These are phyloP conservation scores for Malurus cyaneus DNA, from an alignment of 2,113 vertebrate genomes.

Conservation along the genomic window DNA sequence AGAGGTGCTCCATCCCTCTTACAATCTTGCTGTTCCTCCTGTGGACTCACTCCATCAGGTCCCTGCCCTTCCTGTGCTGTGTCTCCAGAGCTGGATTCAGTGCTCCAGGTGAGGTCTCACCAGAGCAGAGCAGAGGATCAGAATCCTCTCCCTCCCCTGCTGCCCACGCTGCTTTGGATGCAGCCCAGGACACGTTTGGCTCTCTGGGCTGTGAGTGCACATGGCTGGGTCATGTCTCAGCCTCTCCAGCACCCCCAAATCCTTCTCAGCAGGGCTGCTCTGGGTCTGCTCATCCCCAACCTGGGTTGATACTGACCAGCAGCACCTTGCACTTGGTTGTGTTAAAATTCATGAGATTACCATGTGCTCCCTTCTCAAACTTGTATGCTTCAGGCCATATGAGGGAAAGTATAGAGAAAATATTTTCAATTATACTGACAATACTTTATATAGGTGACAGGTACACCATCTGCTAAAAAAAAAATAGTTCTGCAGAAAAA, in stretches of 20 bases:
- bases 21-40: not conserved
- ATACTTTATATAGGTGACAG: not conserved
- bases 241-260: not conserved
- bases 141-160: not conserved
- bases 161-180: fast-evolving
- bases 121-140: not conserved
- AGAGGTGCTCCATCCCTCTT: not conserved
- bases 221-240: not conserved
- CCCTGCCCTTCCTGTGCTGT: not conserved
- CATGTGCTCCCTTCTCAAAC: not conserved
- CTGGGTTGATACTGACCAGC: not conserved
- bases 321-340: not conserved
- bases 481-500: not conserved
- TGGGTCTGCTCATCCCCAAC: not conserved
- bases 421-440: not conserved
- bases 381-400: not conserved
- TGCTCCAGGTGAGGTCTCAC: not conserved
- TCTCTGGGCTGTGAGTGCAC: not conserved
- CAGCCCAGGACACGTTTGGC: fast-evolving
- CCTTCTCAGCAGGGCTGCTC: not conserved
- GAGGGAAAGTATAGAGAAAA: not conserved
- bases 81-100: not conserved
- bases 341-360: not conserved
- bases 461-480: not conserved
- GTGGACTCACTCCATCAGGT: fast-evolving